Conservation (phyloP, 2,797 vertebrate genomes). For the Chrysocyon brachyurus region DNA sequence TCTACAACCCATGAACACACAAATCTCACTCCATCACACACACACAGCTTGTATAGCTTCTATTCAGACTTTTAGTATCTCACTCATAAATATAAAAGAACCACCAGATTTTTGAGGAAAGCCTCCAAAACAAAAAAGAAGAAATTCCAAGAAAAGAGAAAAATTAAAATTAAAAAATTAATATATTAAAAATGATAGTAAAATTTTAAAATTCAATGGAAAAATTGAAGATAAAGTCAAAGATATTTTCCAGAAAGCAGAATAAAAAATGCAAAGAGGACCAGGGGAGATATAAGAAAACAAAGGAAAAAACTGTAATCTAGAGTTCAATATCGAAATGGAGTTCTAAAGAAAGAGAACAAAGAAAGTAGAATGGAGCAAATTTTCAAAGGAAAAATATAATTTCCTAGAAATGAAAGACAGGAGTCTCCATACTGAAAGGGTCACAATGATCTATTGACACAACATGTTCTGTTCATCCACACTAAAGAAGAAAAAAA, state of each 20-base stretch:
- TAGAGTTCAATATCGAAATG: not conserved
- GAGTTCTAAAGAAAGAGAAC: slow-evolving; percentile 15
- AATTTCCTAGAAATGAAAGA: slow-evolving; percentile 18
- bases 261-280: not conserved
- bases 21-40: not conserved
- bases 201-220: not conserved
- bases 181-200: slow-evolving; percentile 9
- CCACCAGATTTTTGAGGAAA: not conserved
- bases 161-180: not conserved
- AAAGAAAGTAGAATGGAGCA: not conserved
- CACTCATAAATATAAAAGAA: slow-evolving; percentile 3
- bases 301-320: not conserved
- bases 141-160: not conserved
- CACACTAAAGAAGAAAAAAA: not conserved
- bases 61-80: not conserved
- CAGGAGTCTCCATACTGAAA: not conserved
- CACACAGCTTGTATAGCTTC: not conserved
- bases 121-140: not conserved
- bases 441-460: not conserved
- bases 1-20: not conserved
- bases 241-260: not conserved
- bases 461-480: not conserved
- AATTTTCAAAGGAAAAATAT: not conserved
- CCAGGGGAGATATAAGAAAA: not conserved
- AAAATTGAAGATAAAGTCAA: slow-evolving; percentile 11